A percentile compares a stretch with the other conserved stretches of the same genome.
phyloP scores from a whole-genome alignment of 1,140 invertebrate species.

The Heliconius nattereri region DNA sequence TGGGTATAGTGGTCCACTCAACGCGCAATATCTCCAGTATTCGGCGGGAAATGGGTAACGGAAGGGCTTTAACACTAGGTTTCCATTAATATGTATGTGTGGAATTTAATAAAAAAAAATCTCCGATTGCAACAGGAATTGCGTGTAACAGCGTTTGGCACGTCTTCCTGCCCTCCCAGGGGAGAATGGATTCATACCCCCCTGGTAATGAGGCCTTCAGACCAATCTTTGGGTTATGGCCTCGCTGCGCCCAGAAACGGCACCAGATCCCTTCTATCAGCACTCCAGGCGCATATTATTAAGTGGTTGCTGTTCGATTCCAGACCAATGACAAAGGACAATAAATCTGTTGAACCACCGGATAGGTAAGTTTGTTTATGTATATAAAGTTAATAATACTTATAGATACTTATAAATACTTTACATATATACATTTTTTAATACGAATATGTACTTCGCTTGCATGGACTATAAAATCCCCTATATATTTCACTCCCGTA shows the following conservation, averaged over 20 bases:
- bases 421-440: too few species aligned
- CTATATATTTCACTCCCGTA: too few species aligned
- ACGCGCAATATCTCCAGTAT: too few species aligned
- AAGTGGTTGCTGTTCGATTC: conserved; percentile 87
- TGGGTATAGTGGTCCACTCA: too few species aligned
- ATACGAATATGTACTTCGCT: too few species aligned
- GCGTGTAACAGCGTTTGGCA: conserved; percentile 83
- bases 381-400: too few species aligned
- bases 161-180: conserved; percentile 82
- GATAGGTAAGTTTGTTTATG: conserved; percentile 75
- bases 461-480: too few species aligned
- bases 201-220: conserved; percentile 82
- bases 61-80: too few species aligned
- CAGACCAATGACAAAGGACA: conserved; percentile 76
- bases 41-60: too few species aligned
- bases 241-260: conserved; percentile 84
- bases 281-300: conserved; percentile 85
- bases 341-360: conserved; percentile 67
- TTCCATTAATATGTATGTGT: too few species aligned
- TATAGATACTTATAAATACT: too few species aligned
- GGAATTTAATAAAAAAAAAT: too few species aligned
- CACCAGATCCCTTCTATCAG: conserved; percentile 84
- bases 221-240: conserved; percentile 83
- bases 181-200: conserved; percentile 85
- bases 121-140: conserved; percentile 72